Percentiles rank a stretch among this genome's conserved stretches.
These are phyloP conservation scores for Cyprinodon variegatus DNA, from an alignment of 2,113 vertebrate genomes.

Conservation along the genomic window DNA sequence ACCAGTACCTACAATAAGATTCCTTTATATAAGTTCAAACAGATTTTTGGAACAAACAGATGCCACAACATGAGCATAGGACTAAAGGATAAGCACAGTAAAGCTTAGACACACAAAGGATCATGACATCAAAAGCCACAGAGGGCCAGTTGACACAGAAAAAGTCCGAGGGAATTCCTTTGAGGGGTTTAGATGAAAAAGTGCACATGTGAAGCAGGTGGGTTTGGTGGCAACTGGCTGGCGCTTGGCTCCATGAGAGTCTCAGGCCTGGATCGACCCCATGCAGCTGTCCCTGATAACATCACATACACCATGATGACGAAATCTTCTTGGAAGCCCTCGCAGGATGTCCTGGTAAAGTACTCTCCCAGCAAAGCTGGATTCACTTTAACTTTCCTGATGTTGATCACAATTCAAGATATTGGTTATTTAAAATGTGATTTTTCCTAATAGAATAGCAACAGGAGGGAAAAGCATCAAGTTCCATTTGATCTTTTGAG, in stretches of 20 bases:
- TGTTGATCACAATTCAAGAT: conserved; percentile 40
- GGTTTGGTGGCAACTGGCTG: conserved; percentile 66
- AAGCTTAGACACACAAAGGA: conserved; percentile 63
- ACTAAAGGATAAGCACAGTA: conserved; percentile 62
- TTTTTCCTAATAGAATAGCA: neutral
- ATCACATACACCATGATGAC: conserved; percentile 65
- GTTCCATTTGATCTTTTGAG: conserved; percentile 1
- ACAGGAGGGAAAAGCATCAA: neutral
- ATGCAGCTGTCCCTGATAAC: conserved; percentile 74
- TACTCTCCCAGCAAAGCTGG: conserved; percentile 49
- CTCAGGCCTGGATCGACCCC: conserved; percentile 46
- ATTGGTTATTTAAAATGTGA: conserved; percentile 25
- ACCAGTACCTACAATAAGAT: conserved; percentile 37
- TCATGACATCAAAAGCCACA: conserved; percentile 68
- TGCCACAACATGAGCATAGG: conserved; percentile 53
- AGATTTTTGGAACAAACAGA: conserved; percentile 58
- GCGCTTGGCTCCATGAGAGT: conserved; percentile 55
- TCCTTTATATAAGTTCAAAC: conserved; percentile 63
- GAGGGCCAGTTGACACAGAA: conserved; percentile 57
- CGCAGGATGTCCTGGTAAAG: conserved; percentile 53
- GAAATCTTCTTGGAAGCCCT: conserved; percentile 62
- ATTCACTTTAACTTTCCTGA: conserved; percentile 34
- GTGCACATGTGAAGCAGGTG: conserved; percentile 72
- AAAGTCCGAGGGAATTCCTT: conserved; percentile 74
- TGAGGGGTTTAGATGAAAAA: conserved; percentile 72